These are phyloP conservation scores for Liodrosophila aerea DNA, from an alignment of 2,888 invertebrate species.

Conservation along the genomic window DNA sequence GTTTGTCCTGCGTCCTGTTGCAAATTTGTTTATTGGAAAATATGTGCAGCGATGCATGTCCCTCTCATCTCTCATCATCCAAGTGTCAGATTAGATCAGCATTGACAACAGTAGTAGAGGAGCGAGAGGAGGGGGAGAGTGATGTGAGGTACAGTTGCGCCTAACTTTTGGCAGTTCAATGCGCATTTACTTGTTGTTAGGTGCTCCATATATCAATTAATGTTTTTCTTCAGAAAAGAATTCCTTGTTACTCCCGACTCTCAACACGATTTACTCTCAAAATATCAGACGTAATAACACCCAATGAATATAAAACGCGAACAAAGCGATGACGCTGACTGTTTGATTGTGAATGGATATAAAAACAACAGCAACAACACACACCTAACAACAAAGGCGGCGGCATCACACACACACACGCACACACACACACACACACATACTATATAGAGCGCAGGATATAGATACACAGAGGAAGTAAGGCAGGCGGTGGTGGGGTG, in stretches of 20 bases:
- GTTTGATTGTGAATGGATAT: constrained; percentile 23
- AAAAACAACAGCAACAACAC: constrained; percentile 25
- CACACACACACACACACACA: no score
- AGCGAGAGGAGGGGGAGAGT: constrained; percentile 8
- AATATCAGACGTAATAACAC: constrained; percentile 67
- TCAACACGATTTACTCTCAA: background rate
- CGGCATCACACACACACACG: no score
- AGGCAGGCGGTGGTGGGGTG: constrained; percentile 5
- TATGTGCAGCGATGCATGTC: constrained; percentile 65
- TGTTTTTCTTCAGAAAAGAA: constrained; percentile 45
- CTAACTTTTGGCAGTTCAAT: constrained; percentile 51
- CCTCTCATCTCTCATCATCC: constrained; percentile 27
- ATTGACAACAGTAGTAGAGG: constrained; percentile 31
- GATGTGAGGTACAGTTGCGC: constrained; percentile 51
- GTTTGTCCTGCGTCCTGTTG: constrained; percentile 17
- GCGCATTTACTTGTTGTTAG: constrained; percentile 62
- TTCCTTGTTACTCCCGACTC: constrained; percentile 3
- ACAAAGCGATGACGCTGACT: constrained; percentile 64
- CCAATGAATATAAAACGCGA: constrained; percentile 45
- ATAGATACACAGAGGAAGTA: constrained; percentile 40
- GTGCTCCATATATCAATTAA: constrained; percentile 61
- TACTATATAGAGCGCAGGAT: constrained; percentile 73
- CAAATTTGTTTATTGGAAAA: constrained; percentile 75
- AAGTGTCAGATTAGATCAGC: constrained; percentile 78
- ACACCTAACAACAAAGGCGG: constrained; percentile 52